Base-by-base conservation (phyloP, 2,797 vertebrate species). In the Chelidonichthys spinosus region DNA sequence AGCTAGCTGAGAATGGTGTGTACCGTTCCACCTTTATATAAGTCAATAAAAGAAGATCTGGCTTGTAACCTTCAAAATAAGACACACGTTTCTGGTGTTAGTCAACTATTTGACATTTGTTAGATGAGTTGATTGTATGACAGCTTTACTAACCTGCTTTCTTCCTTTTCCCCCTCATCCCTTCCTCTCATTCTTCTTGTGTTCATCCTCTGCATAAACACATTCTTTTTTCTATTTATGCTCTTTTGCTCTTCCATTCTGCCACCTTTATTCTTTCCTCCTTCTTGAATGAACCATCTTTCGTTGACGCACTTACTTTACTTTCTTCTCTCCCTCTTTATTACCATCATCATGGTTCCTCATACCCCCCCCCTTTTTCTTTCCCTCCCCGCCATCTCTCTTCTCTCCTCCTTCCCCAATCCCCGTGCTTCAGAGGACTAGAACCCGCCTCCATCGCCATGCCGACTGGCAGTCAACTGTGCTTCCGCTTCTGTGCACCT, bases 81-180 rank as follows among this genome's bases (percentile, higher is more conserved):
- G 17, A 69, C 52, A 4, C 25, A 18, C 42, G 3, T 61, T 74
- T 65, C 25, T 47, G 44, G 18, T 55, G 49, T 71, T 52, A 69
- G 72, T 83, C 42, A 42, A 52, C 44, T 83, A 42, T 83, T 75
- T 78, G 71, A 74, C 33, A 33, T 59, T 56, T 74, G 5, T 76
- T 68, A 49, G 37, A 82, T 52, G 40, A 77, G 50, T 85, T 78
- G 46, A 74, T 89, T 81, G 62, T 83, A 11, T 82, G 69, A 88
- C 72, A 63, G 84, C 84, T 84, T 82, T 80, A 94, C 92, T 95
- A 95, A 95, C 86, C 82, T 89, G 82, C 82, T 89, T 85, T 94
- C 80, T 93, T 91, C 79, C 89, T 85, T 85, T 90, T 85, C 68
- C 66, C 58, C 72, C 36, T 74, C 5, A 60, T 80, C 74, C 46